Conservation (phyloP, 2,888 invertebrate species). For the Prostheceraeus crozeri region DNA sequence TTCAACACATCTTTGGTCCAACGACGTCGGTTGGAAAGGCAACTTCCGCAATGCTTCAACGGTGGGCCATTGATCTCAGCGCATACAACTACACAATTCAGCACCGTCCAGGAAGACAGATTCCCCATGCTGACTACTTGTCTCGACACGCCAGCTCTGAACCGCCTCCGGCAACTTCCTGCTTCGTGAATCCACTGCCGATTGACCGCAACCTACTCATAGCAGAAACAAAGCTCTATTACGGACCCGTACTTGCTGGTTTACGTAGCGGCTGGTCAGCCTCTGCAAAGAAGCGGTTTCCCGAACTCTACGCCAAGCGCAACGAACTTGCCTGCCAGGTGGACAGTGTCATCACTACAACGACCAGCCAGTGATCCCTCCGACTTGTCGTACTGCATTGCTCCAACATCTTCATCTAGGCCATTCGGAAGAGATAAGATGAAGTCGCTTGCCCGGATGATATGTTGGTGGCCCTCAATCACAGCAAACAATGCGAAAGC, state of each 20-base stretch:
- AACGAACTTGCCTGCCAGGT: too few species aligned
- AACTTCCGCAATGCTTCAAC: conserved; percentile 13
- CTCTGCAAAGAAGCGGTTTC: conserved; percentile 11
- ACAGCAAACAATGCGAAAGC: neutral
- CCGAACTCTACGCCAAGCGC: too few species aligned
- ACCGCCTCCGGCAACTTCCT: neutral
- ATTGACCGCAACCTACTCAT: conserved; percentile 1
- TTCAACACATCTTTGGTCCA: neutral
- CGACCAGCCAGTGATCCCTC: too few species aligned
- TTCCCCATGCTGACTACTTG: conserved; percentile 21
- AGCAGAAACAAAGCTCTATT: conserved; percentile 1
- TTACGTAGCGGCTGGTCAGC: conserved; percentile 12
- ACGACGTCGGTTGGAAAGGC: neutral
- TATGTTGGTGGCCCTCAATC: conserved; percentile 9
- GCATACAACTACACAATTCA: conserved; percentile 18
- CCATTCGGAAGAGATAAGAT: too few species aligned
- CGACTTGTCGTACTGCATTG: too few species aligned
- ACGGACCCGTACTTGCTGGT: conserved; percentile 12
- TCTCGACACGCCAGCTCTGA: conserved; percentile 1
- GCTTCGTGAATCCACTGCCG: conserved; percentile 6
- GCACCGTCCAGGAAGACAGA: conserved; percentile 7
- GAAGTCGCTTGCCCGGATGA: conserved; percentile 20
- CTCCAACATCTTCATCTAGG: too few species aligned
- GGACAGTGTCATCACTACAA: too few species aligned
- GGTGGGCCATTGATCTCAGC: conserved; percentile 25